Evolutionary conservation across 2,113 vertebrate species (phyloP).

Genomic region (Cairina moschata): DNA sequence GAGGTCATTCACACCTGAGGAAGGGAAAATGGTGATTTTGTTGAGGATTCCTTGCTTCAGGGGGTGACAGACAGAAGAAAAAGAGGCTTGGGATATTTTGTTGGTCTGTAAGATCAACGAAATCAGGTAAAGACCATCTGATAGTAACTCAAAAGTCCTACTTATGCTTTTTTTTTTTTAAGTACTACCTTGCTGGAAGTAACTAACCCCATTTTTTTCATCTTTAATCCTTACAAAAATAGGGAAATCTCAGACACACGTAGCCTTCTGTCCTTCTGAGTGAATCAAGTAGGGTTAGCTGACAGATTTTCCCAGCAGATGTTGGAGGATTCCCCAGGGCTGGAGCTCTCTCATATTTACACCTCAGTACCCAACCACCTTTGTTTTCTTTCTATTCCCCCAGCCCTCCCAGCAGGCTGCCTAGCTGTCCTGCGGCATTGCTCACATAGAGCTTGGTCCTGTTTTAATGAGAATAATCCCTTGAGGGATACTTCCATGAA

Average conservation of each 20-base stretch:
- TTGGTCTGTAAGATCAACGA: neutral
- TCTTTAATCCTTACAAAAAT: neutral
- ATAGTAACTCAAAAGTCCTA: neutral
- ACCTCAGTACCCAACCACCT: neutral
- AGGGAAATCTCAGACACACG: fast-evolving
- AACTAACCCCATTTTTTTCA: neutral
- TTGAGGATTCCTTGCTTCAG: neutral
- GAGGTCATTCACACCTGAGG: neutral
- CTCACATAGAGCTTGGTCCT: neutral
- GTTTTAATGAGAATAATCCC: neutral
- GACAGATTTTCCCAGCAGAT: neutral
- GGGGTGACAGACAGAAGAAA: neutral
- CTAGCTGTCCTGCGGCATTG: neutral
- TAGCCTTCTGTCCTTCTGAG: neutral
- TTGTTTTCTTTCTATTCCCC: neutral
- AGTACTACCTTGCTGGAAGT: neutral
- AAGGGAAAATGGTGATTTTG: neutral
- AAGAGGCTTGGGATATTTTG: neutral
- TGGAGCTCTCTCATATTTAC: neutral
- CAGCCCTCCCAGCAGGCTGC: neutral
- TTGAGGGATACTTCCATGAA: neutral
- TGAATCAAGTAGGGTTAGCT: neutral
- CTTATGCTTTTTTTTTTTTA: neutral
- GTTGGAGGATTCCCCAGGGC: neutral
- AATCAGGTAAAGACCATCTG: neutral